Conservation (phyloP, 2,797 vertebrate species). For the Erethizon dorsatum region DNA sequence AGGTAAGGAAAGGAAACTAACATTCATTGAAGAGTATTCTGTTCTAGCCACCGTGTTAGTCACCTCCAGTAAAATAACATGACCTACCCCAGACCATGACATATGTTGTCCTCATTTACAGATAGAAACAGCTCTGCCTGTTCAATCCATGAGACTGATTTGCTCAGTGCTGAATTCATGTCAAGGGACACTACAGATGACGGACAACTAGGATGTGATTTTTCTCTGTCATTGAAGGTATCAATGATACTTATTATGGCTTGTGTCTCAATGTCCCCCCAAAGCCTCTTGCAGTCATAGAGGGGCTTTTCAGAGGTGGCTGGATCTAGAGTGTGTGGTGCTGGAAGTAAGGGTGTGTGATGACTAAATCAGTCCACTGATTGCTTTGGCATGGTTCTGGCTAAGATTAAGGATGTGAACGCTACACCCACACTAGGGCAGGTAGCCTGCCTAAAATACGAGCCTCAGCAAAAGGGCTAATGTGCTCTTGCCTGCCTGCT, state of each 20-base stretch:
- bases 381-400: neutral
- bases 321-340: neutral
- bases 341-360: neutral
- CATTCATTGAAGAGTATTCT: neutral
- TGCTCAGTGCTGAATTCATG: neutral
- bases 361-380: neutral
- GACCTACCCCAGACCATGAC: neutral
- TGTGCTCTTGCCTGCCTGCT: neutral
- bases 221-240: neutral
- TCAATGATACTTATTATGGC: neutral
- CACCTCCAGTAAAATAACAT: neutral
- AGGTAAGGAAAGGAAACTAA: neutral
- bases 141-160: neutral
- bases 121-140: neutral
- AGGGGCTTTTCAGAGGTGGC: neutral
- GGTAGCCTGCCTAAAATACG: neutral
- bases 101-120: neutral
- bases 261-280: neutral
- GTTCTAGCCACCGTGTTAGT: neutral
- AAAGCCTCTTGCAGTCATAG: neutral
- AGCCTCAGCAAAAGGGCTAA: neutral
- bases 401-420: neutral
- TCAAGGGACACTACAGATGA: neutral
- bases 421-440: no score
- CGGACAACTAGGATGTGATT: neutral